Conservation (phyloP, 1,140 invertebrate genomes). For the Luehdorfia chinensis region DNA sequence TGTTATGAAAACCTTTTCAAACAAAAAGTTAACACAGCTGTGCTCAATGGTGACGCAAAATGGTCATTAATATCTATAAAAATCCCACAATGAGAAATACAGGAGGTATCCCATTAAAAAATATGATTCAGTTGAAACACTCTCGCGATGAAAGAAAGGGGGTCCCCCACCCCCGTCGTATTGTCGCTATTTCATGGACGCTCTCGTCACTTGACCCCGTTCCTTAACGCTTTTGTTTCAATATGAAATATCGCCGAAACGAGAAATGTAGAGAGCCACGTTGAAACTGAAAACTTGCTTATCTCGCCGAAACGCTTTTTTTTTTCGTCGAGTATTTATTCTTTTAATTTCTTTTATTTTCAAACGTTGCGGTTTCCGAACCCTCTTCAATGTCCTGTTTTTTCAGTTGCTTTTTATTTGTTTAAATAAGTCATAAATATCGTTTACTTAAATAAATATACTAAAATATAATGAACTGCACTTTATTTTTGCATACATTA, state of each 20-base stretch:
- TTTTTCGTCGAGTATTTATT: slow-evolving; percentile 2
- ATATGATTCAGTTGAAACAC: slow-evolving; percentile 40
- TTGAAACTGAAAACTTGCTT: slow-evolving; percentile 20
- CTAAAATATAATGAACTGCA: too few relatives aligned
- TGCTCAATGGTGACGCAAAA: slow-evolving; percentile 7
- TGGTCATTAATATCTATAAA: slow-evolving; percentile 19
- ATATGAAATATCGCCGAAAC: slow-evolving; percentile 53
- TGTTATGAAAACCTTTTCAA: slow-evolving; percentile 8
- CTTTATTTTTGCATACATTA: too few relatives aligned
- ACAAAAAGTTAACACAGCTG: slow-evolving; percentile 8
- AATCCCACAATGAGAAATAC: slow-evolving; percentile 20
- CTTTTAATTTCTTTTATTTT: slow-evolving; percentile 11
- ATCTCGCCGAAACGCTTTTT: not conserved
- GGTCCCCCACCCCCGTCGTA: slow-evolving; percentile 20
- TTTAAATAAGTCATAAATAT: too few relatives aligned
- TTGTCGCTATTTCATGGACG: slow-evolving; percentile 29
- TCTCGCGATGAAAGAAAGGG: slow-evolving; percentile 19
- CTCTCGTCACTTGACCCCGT: slow-evolving; percentile 46
- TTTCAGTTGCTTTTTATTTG: slow-evolving; percentile 17
- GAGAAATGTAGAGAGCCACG: slow-evolving; percentile 19
- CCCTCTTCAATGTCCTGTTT: not conserved
- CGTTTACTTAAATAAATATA: too few relatives aligned
- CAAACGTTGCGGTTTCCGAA: not conserved
- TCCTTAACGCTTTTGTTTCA: slow-evolving; percentile 53
- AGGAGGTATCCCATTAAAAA: slow-evolving; percentile 38